A percentile compares a stretch with the other conserved stretches of the same genome.
Conservation (phyloP, 2,888 invertebrate species). For the Bibio marci region DNA sequence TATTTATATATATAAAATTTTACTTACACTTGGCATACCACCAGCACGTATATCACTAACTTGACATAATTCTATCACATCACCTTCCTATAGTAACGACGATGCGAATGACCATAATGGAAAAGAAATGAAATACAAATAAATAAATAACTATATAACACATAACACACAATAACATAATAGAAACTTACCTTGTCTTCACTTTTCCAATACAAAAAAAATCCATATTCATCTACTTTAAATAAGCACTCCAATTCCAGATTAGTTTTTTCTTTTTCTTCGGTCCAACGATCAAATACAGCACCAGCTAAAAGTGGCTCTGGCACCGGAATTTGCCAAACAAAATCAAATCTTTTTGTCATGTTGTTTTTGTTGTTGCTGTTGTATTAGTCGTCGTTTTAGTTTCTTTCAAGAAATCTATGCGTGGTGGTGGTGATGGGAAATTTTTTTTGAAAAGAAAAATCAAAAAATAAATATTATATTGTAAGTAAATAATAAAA, state of each 20-base stretch:
- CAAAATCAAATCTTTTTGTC: slow-evolving; percentile 98
- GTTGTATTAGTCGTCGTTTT: no score
- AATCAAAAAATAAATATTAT: no score
- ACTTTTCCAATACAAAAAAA: slow-evolving; percentile 98
- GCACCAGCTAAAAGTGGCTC: slow-evolving; percentile 63
- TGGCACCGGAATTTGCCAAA: slow-evolving; percentile 93
- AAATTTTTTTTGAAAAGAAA: no score
- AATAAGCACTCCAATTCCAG: slow-evolving; percentile 75
- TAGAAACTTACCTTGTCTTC: slow-evolving; percentile 60
- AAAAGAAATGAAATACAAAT: neutral
- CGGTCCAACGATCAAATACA: slow-evolving; percentile 93
- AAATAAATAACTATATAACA: neutral
- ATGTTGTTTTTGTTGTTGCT: slow-evolving; percentile 34
- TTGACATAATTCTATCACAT: slow-evolving; percentile 95
- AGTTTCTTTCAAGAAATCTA: no score
- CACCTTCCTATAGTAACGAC: slow-evolving; percentile 75
- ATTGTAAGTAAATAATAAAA: no score
- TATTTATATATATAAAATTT: no score
- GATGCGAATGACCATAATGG: no score
- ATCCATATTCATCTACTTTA: slow-evolving; percentile 93
- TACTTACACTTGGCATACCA: slow-evolving; percentile 71
- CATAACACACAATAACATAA: neutral
- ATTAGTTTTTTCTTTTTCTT: slow-evolving; percentile 87
- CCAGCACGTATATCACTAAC: slow-evolving; percentile 93
- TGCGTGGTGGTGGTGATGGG: no score